Percentiles rank a stretch among this genome's conserved stretches.
Conservation (phyloP, 92 coral and sea anemone genomes). For the Siderastrea radians region DNA sequence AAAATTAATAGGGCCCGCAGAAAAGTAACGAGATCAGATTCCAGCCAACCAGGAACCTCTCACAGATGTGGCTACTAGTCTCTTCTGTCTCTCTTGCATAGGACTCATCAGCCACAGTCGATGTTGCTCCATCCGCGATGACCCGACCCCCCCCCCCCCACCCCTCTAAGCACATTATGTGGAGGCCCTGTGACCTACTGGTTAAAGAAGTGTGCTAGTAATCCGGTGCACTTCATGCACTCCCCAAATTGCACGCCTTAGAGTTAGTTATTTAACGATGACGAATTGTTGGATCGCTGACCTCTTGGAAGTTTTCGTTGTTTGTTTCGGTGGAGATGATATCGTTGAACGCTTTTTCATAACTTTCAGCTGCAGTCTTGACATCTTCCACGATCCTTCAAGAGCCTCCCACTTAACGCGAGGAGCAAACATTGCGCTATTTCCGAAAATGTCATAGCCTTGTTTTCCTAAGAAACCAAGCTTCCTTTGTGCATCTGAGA, state of each 20-base stretch:
- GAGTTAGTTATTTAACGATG: no score
- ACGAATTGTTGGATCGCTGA: neutral
- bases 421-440: neutral
- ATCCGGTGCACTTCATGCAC: neutral
- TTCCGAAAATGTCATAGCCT: constrained; percentile 19
- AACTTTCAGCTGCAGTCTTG: neutral
- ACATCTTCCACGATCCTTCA: neutral
- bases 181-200: no score
- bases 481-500: constrained; percentile 5
- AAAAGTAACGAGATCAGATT: no score
- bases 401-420: neutral
- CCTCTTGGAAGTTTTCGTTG: neutral
- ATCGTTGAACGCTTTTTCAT: neutral
- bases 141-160: no score
- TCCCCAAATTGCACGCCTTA: neutral
- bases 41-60: no score
- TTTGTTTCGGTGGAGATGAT: neutral
- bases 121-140: no score
- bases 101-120: no score
- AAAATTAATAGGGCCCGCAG: no score
- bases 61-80: no score
- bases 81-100: no score
- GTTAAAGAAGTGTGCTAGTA: no score
- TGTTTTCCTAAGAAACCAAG: neutral
- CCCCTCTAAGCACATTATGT: no score